Evolutionary conservation across 92 coral and sea anemone genomes (phyloP).

Genomic region (Zoanthus sansibaricus): DNA sequence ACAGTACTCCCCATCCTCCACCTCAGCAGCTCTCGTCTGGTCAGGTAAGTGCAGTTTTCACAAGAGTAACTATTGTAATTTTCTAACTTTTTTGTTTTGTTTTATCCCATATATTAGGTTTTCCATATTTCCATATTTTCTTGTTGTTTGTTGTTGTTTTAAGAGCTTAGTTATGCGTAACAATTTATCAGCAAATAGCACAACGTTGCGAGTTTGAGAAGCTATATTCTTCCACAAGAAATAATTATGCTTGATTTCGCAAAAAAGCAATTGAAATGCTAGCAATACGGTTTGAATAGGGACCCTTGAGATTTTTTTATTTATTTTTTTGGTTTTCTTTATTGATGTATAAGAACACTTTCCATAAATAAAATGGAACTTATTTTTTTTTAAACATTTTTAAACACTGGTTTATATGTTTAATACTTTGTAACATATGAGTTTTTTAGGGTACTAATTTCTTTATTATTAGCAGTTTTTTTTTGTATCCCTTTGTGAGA

Average conservation of each 20-base stretch:
- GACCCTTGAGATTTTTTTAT: background rate
- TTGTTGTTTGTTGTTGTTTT: background rate
- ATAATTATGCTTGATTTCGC: background rate
- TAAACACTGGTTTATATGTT: background rate
- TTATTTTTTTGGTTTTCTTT: background rate
- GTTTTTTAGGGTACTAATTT: background rate
- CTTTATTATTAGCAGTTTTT: background rate
- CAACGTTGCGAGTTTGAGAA: background rate
- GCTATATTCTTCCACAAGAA: conserved; percentile 24
- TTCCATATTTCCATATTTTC: background rate
- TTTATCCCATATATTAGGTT: background rate
- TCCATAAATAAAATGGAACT: background rate
- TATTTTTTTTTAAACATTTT: background rate
- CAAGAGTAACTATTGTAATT: conserved; percentile 10
- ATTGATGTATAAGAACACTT: too few relatives aligned
- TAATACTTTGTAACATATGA: too few relatives aligned
- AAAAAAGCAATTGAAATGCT: background rate
- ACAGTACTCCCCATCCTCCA: conserved; percentile 87
- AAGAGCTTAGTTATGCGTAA: conserved; percentile 4
- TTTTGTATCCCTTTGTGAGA: background rate
- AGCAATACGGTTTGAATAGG: background rate
- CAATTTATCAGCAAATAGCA: background rate
- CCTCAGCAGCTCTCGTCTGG: conserved; percentile 70
- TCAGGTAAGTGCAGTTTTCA: conserved; percentile 72
- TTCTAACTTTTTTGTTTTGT: background rate